Evolutionary conservation across 1,140 invertebrate species (phyloP).

Genomic region (Drosophila yakuba): DNA sequence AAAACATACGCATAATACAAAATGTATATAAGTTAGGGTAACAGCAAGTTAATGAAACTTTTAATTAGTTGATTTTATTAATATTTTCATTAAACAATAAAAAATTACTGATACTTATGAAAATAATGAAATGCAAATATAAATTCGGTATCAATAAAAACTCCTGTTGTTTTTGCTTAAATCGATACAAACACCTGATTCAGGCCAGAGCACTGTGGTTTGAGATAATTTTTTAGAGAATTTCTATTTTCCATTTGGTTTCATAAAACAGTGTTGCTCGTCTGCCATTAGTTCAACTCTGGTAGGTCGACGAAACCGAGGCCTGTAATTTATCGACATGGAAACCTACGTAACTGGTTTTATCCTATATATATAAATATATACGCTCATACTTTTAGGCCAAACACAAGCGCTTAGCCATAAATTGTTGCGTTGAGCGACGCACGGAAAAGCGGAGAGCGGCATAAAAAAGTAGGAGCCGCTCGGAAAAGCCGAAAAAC

Average conservation of each 20-base stretch:
- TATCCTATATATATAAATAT: constrained; percentile 4
- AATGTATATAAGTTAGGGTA: not conserved
- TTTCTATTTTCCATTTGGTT: not conserved
- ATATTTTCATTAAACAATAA: not conserved
- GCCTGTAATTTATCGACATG: constrained; percentile 73
- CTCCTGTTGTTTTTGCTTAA: not conserved
- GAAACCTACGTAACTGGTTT: constrained; percentile 63
- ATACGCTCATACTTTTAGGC: constrained; percentile 54
- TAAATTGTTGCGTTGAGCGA: constrained; percentile 71
- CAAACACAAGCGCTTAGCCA: constrained; percentile 72
- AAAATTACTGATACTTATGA: not conserved
- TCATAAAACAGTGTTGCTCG: constrained; percentile 30
- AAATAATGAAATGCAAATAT: constrained; percentile 10
- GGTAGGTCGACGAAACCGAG: constrained; percentile 36
- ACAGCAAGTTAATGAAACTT: not conserved
- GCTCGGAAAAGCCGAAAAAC: constrained; percentile 19
- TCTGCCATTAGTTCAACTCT: constrained; percentile 66
- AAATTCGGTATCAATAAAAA: not conserved
- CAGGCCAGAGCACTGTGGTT: not conserved
- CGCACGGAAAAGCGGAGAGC: constrained; percentile 42
- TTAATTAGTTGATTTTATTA: not conserved
- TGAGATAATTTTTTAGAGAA: constrained; percentile 22
- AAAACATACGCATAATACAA: not conserved
- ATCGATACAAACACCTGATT: not conserved
- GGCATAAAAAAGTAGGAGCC: constrained; percentile 27